A percentile compares a stretch with the other conserved stretches of the same genome.
Evolutionary conservation across 2,888 invertebrate species (phyloP).

Genomic region (Volucella inanis): DNA sequence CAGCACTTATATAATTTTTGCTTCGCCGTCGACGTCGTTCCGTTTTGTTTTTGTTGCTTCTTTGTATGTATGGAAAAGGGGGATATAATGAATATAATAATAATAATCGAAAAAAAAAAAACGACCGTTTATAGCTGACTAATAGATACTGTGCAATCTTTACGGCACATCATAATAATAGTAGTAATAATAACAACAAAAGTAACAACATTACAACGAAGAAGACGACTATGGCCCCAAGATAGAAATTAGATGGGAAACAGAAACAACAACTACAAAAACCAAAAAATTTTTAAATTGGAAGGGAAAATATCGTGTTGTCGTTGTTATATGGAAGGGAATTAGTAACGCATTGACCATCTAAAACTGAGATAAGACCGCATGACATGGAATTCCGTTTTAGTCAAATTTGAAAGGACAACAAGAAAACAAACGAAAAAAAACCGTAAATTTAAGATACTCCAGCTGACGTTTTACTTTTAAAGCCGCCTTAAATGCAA

Average conservation of each 20-base stretch:
- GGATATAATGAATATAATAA: conserved; percentile 15
- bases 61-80: conserved; percentile 13
- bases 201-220: background rate
- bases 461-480: too few relatives aligned
- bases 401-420: conserved; percentile 3
- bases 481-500: too few relatives aligned
- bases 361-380: conserved; percentile 39
- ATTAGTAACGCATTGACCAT: conserved; percentile 14
- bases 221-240: too few relatives aligned
- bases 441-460: too few relatives aligned
- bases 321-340: background rate
- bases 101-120: background rate
- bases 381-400: conserved; percentile 43
- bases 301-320: conserved; percentile 35
- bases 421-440: background rate
- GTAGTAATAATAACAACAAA: conserved; percentile 22
- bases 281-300: conserved; percentile 9
- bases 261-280: background rate
- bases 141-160: conserved; percentile 65
- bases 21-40: background rate
- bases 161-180: conserved; percentile 56
- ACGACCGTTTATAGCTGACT: conserved; percentile 39
- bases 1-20: conserved; percentile 66
- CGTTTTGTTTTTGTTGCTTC: conserved; percentile 19
- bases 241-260: background rate